Percentiles rank a stretch among this genome's conserved stretches.
These are phyloP conservation scores for Myripristis murdjan DNA, from an alignment of 2,797 vertebrate genomes.

Conservation along the genomic window DNA sequence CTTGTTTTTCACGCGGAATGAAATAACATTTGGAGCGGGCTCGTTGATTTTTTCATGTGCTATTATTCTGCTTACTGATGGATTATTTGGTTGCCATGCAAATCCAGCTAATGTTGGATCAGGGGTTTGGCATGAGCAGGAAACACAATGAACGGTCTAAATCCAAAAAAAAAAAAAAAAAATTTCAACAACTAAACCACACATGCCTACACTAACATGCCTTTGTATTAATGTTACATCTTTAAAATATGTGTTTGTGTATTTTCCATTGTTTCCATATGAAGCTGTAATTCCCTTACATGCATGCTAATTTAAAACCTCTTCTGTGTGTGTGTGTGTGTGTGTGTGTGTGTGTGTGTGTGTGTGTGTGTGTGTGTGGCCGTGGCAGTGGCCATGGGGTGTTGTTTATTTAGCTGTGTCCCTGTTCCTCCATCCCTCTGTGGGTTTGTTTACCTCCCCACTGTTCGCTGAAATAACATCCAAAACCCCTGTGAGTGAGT, in stretches of 20 bases:
- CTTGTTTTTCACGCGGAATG: neutral
- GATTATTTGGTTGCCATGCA: too few relatives aligned
- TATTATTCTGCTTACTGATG: neutral
- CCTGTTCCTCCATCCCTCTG: slow-evolving; percentile 47
- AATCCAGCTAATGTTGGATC: too few relatives aligned
- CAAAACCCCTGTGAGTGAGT: slow-evolving; percentile 39
- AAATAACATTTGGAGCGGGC: neutral
- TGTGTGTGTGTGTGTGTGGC: too few relatives aligned
- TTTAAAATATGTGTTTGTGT: slow-evolving; percentile 2
- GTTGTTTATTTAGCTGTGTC: slow-evolving; percentile 66
- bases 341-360: slow-evolving; percentile 49
- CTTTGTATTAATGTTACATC: neutral
- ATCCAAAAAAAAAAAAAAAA: too few relatives aligned
- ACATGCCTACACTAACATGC: too few relatives aligned
- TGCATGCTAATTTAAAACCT: slow-evolving; percentile 34
- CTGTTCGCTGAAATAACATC: slow-evolving; percentile 73
- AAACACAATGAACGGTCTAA: too few relatives aligned
- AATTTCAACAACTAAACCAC: too few relatives aligned
- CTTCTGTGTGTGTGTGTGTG: slow-evolving; percentile 42
- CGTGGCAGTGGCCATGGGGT: slow-evolving; percentile 60
- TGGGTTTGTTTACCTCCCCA: slow-evolving; percentile 55
- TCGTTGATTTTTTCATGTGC: neutral
- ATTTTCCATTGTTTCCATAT: slow-evolving; percentile 1
- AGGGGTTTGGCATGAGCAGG: too few relatives aligned
- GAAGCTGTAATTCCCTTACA: slow-evolving; percentile 29